phyloP scores from a whole-genome alignment of 2,888 invertebrate genomes.

The Chelonus formosanus region DNA sequence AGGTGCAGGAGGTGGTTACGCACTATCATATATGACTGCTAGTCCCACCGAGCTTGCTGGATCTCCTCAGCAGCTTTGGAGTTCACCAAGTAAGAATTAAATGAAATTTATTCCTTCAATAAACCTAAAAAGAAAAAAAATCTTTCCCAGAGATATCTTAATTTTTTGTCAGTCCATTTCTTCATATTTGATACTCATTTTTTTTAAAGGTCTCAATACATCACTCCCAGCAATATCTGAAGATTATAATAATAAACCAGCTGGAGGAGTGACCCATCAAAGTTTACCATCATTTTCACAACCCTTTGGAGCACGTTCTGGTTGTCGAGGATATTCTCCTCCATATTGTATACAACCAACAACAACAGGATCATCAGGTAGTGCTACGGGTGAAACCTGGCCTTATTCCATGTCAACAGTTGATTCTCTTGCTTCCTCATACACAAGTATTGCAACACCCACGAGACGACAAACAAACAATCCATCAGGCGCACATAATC shows the following conservation, averaged over 20 bases:
- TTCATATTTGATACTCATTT: neutral
- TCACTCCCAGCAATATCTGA: conserved; percentile 48
- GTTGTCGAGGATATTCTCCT: conserved; percentile 54
- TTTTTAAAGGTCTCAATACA: conserved; percentile 42
- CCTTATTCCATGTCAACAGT: conserved; percentile 43
- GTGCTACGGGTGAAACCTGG: conserved; percentile 47
- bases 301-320: conserved; percentile 65
- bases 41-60: conserved; percentile 52
- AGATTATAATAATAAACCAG: conserved; percentile 58
- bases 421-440: conserved; percentile 46
- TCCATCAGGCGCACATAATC: conserved; percentile 39
- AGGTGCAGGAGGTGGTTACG: conserved; percentile 42
- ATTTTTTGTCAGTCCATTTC: too few species aligned
- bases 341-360: conserved; percentile 52
- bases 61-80: conserved; percentile 53
- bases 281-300: conserved; percentile 69
- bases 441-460: conserved; percentile 42
- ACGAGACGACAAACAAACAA: conserved; percentile 40
- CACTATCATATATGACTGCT: conserved; percentile 50
- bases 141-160: neutral
- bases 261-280: conserved; percentile 61
- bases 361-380: conserved; percentile 31
- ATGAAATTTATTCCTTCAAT: conserved; percentile 2
- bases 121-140: neutral
- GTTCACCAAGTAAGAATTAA: conserved; percentile 49